Base-by-base conservation (phyloP, 2,797 vertebrate genomes). In the Alauda arvensis region DNA sequence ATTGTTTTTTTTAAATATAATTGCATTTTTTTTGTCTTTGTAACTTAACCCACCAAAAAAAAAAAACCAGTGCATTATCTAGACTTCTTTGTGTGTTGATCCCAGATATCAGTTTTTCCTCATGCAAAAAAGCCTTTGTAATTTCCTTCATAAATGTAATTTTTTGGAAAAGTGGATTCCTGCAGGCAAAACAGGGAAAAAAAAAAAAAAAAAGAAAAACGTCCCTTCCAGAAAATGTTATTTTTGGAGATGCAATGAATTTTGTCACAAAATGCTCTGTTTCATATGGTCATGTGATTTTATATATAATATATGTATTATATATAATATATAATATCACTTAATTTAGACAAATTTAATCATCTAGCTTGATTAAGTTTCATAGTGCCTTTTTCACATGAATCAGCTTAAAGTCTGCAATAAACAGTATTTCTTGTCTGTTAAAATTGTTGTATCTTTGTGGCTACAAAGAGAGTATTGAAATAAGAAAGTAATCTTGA, bases 311-410 rank as follows among this genome's bases (percentile, higher is more conserved):
- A 97, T 96, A 95, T 95, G 96, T 96, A 88, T 87, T 97, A 96
- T 95, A 95, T 96, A 95, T 96, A 90, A 95, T 93, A 95, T 97
- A 96, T 94, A 94, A 96, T 94, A 96, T 96, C 89, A 94, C 95
- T 91, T 94, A 96, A 96, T 94, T 96, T 96, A 92, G 95, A 95
- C 83, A 96, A 83, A 96, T 94, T 95, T 93, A 94, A 95, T 95
- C 95, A 92, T 96, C 96, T 98, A 96, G 87, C 92, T 96, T 94
- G 96, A 94, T 94, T 97, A 97, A 96, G 96, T 97, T 97, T 98
- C 97, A 97, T 98, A 96, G 98, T 98, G 98, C 98, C 98, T 98
- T 98, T 97, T 98, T 96, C 97, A 97, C 95, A 88, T 82, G 74
- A 95, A 97, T 97, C 96, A 97, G 96, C 96, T 96, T 90, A 89